A percentile compares a stretch with the other conserved stretches of the same genome.
These are phyloP conservation scores for Bombycilla garrulus DNA, from an alignment of 2,113 vertebrate species.

Conservation along the genomic window DNA sequence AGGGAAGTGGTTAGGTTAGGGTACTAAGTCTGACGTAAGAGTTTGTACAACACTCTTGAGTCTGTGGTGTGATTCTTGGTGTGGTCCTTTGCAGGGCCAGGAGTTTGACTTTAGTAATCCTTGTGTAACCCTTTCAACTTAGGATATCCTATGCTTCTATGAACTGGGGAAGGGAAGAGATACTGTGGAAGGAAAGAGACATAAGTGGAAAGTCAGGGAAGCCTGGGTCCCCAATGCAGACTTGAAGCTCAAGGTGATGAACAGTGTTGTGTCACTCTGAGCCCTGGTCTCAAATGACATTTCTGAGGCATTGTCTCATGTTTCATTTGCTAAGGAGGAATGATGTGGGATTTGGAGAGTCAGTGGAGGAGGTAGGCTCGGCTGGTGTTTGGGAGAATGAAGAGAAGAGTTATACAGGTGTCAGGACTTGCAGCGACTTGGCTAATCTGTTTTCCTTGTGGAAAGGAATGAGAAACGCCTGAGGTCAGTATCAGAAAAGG, in stretches of 20 bases:
- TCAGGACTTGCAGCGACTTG: neutral
- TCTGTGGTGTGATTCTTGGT: neutral
- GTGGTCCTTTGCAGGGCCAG: neutral
- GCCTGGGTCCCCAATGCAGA: rapidly evolving
- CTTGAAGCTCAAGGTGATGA: no score
- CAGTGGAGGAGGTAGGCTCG: neutral
- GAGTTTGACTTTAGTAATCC: neutral
- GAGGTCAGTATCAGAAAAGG: neutral
- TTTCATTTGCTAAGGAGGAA: neutral
- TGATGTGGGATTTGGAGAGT: neutral
- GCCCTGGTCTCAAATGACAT: neutral
- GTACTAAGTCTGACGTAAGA: neutral
- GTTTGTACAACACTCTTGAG: neutral
- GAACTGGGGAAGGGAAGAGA: neutral
- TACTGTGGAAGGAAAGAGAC: neutral
- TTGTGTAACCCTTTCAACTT: neutral
- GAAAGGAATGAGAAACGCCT: neutral
- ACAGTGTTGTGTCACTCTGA: neutral
- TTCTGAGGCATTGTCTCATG: neutral
- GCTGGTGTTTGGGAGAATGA: neutral
- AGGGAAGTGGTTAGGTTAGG: neutral
- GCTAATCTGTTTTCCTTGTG: neutral
- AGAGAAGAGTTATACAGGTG: neutral
- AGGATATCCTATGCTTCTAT: neutral
- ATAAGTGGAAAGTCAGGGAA: neutral